Evolutionary conservation across 2,888 invertebrate genomes (phyloP), one percentile per base, ranked within the genome.

Genomic region (Polia nebulosa): DNA sequence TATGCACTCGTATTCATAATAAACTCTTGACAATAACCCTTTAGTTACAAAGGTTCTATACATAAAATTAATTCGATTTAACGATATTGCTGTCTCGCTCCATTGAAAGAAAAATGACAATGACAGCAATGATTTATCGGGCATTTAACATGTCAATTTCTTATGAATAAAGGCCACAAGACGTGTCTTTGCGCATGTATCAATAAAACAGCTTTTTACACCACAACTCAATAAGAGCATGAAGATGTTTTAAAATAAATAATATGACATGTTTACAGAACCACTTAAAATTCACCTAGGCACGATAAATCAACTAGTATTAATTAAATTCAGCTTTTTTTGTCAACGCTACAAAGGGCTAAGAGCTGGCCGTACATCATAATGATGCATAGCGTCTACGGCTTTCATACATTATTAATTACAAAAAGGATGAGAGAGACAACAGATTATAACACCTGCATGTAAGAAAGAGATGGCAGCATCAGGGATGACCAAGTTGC

Each of bases 331-430:
- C 78, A 65, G 66, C 77, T 82, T 88, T 89, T 91, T 92, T 91
- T 90, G 90, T 80, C 85, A 81, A 90, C 92, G 79, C 76, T 92
- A 90, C 91, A 80, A 68, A 71, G 69, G 80, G 73, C 79, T 85
- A 85, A 85, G 85, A 84, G 83, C 75, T 78, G 84, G 85, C 85
- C 85, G 86, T 90, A 89, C 85, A 89, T 89, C 93, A 91, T 89
- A 90, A 93, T 93, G 93, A 92, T 90, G 87, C 89, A 93, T 91
- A 83, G 91, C 87, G 85, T 87, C 90, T 89, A 89, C 88, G 84
- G 90, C 89, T 90, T 92, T 92, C 92, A 93, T 93, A 91, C 92
- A 93, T 93, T 93, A 93, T 93, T 93, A 93, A 93, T 93, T 92
- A 92, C 91, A 82, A 87, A 85, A 80, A 69, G 87, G 66, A 86